Evolutionary conservation across 2,888 invertebrate genomes (phyloP), one percentile per base, ranked within the genome.

Genomic region (Camptogramma bilineatum): DNA sequence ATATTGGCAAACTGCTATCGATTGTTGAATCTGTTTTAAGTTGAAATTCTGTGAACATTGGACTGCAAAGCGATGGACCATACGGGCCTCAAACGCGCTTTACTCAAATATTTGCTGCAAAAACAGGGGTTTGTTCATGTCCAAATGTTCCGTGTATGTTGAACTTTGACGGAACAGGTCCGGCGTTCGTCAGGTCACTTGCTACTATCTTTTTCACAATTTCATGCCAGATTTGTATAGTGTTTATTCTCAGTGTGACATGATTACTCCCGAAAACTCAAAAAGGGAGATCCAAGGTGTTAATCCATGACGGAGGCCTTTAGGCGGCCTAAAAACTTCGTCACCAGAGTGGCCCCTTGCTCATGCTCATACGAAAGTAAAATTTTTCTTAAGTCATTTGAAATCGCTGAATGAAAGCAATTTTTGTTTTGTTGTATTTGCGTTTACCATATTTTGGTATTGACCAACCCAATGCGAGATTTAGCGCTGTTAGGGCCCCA

Each of bases 1-100:
- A 50, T 52, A 42, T 64, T 64, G 63, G 63, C 63, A 54, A 53
- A 64, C 58, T 64, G 63, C 48, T 63, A 63, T 63, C 57, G 52
- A 51, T 62, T 46, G 44, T 28, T 50, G 47, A 53, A 63, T 63
- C 63, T 58, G 57, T 58, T 53, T 58, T 50, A 50, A 57, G 56
- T 52, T 21, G 47, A 42, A 46, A 53, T 53, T 53, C 58, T 19
- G 48, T 48, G 50, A 58, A 52, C 48, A 53, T 9, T n/a, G 28
- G 34, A 48, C 62, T 52, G 53, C 44, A 58, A n/a, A 54, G 48
- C n/a, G 48, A 53, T 58, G 24, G 52, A 28, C 51, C 16, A 44
- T 44, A 44, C 44, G 44, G 44, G 44, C 44, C n/a, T n/a, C n/a
- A 44, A 8, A 44, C 8, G 16, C 17, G 17, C 21, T n/a, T n/a